These are phyloP conservation scores for Griposia aprilina DNA, from an alignment of 2,888 invertebrate species.

Conservation along the genomic window DNA sequence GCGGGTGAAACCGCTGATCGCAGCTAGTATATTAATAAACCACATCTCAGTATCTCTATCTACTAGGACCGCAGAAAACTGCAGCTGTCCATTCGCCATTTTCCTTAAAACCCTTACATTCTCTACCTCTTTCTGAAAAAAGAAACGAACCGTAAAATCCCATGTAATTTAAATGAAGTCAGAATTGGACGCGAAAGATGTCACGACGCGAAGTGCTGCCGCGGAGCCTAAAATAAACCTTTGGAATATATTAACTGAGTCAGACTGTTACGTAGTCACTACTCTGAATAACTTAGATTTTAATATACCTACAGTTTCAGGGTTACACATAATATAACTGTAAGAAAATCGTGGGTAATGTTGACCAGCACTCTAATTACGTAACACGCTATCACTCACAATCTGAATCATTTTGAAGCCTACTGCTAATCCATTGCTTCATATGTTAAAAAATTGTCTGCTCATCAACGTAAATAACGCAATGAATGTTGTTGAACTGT, in stretches of 20 bases:
- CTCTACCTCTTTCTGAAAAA: neutral
- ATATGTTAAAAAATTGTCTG: too few relatives aligned
- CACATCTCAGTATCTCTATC: neutral
- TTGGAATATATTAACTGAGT: slow-evolving; percentile 55
- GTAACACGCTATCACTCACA: too few relatives aligned
- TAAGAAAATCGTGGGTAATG: too few relatives aligned
- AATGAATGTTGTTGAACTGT: too few relatives aligned
- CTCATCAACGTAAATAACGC: too few relatives aligned
- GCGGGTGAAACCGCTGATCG: too few relatives aligned
- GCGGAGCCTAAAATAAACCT: slow-evolving; percentile 59
- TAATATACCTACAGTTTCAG: slow-evolving; percentile 10
- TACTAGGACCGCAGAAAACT: neutral
- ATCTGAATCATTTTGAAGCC: too few relatives aligned
- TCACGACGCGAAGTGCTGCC: slow-evolving; percentile 22
- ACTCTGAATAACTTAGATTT: slow-evolving; percentile 28
- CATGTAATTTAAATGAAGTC: slow-evolving; percentile 48
- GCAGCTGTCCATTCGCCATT: neutral
- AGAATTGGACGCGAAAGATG: slow-evolving; percentile 31
- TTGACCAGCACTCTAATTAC: too few relatives aligned
- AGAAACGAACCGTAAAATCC: slow-evolving; percentile 20
- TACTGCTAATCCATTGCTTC: too few relatives aligned
- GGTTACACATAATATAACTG: neutral
- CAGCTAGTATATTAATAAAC: neutral
- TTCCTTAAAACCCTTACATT: slow-evolving; percentile 4
- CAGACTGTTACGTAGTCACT: slow-evolving; percentile 22